A percentile compares a stretch with the other conserved stretches of the same genome.
Conservation (phyloP, 1,140 invertebrate species). For the Lepidurus couesii region DNA sequence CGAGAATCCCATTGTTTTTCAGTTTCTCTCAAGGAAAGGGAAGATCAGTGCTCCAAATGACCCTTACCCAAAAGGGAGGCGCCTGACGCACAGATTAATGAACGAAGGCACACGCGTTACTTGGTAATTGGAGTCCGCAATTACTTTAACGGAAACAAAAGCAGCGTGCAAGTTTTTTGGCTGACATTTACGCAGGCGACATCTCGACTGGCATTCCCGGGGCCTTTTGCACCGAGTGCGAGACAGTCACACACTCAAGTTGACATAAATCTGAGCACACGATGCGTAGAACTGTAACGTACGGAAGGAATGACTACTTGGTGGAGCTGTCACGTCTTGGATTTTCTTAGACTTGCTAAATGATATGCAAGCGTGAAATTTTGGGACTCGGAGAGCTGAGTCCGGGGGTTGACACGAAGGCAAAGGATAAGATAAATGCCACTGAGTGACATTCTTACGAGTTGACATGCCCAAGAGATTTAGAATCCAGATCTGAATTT, state of each 20-base stretch:
- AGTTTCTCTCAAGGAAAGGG: neutral
- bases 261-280: conserved; percentile 9
- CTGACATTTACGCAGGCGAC: neutral
- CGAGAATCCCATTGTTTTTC: neutral
- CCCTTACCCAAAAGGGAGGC: neutral
- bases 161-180: neutral
- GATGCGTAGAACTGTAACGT: conserved; percentile 15
- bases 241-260: conserved; percentile 4
- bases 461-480: neutral
- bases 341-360: conserved; percentile 20
- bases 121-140: conserved; percentile 13
- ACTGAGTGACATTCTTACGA: conserved; percentile 14
- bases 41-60: neutral
- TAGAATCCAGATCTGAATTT: neutral
- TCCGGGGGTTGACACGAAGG: neutral
- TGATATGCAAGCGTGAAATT: conserved; percentile 22
- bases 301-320: neutral
- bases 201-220: neutral
- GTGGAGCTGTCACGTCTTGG: conserved; percentile 13
- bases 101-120: neutral
- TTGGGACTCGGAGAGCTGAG: neutral
- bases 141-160: conserved; percentile 1
- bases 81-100: neutral
- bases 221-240: neutral
- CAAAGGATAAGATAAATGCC: conserved; percentile 15